A percentile compares a stretch with the other conserved stretches of the same genome.
Evolutionary conservation across 1,140 invertebrate species (phyloP).

Genomic region (Gryon sp.): DNA sequence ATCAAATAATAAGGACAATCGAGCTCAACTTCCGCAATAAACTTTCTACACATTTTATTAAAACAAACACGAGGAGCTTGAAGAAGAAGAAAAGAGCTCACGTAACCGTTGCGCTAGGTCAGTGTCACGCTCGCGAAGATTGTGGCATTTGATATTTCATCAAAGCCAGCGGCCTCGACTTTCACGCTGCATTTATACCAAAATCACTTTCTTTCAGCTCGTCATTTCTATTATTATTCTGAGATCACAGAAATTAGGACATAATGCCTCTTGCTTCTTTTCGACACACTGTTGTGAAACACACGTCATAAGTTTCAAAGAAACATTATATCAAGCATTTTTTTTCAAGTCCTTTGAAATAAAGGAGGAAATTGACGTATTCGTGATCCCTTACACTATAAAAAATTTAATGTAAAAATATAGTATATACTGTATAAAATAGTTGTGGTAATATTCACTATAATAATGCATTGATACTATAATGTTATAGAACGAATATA

Average conservation of each 20-base stretch:
- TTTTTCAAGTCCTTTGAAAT: too few relatives aligned
- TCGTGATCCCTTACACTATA: too few relatives aligned
- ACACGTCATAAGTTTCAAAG: neutral
- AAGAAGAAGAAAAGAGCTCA: conserved; percentile 1
- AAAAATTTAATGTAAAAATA: too few relatives aligned
- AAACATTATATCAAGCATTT: neutral
- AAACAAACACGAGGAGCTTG: conserved; percentile 17
- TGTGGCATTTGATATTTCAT: conserved; percentile 42
- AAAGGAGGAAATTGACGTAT: too few relatives aligned
- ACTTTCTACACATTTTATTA: conserved; percentile 50
- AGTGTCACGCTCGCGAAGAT: conserved; percentile 51
- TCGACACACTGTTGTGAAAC: neutral
- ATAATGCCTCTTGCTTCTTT: conserved; percentile 1
- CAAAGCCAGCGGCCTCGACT: conserved; percentile 21
- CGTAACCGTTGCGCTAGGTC: conserved; percentile 48
- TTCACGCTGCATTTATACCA: conserved; percentile 37
- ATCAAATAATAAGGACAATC: conserved; percentile 45
- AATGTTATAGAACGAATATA: too few relatives aligned
- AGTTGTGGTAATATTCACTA: too few relatives aligned
- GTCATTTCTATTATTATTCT: conserved; percentile 28
- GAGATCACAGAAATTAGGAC: conserved; percentile 23
- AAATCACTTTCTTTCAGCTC: conserved; percentile 48
- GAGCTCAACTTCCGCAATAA: conserved; percentile 19
- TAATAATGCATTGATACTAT: too few relatives aligned
- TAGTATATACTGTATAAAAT: too few relatives aligned